Base-by-base conservation (phyloP, 2,113 vertebrate species). In the Labeo catla region DNA sequence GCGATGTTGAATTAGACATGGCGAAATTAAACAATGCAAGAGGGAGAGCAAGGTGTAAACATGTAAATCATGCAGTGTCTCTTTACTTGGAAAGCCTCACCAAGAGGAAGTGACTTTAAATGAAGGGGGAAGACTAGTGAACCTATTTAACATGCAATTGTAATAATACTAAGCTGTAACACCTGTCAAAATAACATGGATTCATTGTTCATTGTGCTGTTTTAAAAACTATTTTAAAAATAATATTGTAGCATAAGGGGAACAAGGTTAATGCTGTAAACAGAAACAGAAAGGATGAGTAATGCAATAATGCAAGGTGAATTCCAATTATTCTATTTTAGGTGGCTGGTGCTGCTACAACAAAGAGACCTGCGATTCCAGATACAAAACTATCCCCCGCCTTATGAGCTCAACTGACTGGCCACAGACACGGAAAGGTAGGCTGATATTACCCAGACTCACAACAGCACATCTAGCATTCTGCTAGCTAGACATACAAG, bases 311-410 rank as follows among this genome's bases (percentile, higher is more conserved):
- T 87, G 84, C 88, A 79, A 57, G 65, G 65, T 91, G 94, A 93
- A 93, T 90, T 90, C 92, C 93, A 93, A 91, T 91, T 39, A 88
- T 74, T 92, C 93, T 91, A 94, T 94, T 94, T 93, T 94, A 95
- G 95, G 95, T 76, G 95, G 93, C 66, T 92, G 92, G 94, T 95
- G 94, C 93, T 96, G 95, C 85, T 93, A 96, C 93, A 96, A 94
- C 92, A 96, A 92, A 91, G 94, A 96, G 91, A 95, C 93, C 88
- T 96, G 93, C 83, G 93, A 96, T 93, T 93, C 91, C 86, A 94
- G 96, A 91, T 96, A 94, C 92, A 95, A 95, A 94, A 95, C 94
- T 93, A 93, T 94, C 89, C 95, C 93, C 63, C 91, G 92, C 23
- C 93, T 96, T 84, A 96, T 96, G 95, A 95, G 95, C 93, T 96